phyloP scores from a whole-genome alignment of 2,888 invertebrate genomes.

The Hypsopygia costalis region DNA sequence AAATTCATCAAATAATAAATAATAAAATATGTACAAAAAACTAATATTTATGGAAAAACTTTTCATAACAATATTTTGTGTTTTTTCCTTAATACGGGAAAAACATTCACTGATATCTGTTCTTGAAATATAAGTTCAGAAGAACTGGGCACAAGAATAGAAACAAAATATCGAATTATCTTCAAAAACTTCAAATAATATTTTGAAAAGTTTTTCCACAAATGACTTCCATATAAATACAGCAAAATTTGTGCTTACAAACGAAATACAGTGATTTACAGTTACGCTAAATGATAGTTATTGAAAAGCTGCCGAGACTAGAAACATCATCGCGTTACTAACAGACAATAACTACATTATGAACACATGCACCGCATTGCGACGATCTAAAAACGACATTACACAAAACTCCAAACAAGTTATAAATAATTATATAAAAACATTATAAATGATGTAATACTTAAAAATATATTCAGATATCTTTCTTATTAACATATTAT shows the following conservation, averaged over 20 bases:
- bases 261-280: conserved; percentile 19
- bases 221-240: no score
- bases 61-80: no score
- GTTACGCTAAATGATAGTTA: background rate
- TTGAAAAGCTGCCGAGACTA: conserved; percentile 44
- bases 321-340: conserved; percentile 26
- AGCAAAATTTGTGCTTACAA: conserved; percentile 31
- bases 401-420: conserved; percentile 8
- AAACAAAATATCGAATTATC: no score
- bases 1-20: conserved; percentile 27
- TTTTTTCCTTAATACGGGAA: no score
- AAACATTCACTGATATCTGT: no score
- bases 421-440: conserved; percentile 2
- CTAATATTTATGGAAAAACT: no score
- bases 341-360: conserved; percentile 9
- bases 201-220: conserved; percentile 22
- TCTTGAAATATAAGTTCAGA: no score
- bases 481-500: background rate
- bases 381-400: background rate
- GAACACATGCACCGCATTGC: conserved; percentile 23
- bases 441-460: background rate
- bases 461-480: conserved; percentile 3
- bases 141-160: no score
- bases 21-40: conserved; percentile 16
- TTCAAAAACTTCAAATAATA: no score